These are phyloP conservation scores for Sebastes nivosus DNA, from an alignment of 2,797 vertebrate genomes.

Conservation along the genomic window DNA sequence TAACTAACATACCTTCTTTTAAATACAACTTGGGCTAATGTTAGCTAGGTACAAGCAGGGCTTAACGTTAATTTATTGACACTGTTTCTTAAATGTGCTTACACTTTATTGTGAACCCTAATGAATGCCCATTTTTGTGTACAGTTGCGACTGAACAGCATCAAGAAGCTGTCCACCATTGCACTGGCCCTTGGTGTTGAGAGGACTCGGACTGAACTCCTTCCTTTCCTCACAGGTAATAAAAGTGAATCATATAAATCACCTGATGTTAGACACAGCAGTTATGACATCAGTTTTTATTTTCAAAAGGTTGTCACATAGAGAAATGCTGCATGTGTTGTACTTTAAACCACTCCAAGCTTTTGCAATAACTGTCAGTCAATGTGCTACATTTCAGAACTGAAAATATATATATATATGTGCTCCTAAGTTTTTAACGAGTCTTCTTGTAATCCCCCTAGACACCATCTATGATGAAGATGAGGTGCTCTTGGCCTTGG, in stretches of 20 bases:
- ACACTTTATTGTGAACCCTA: background rate
- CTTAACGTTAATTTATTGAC: fast-evolving
- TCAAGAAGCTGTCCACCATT: constrained; percentile 90
- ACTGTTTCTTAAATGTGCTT: background rate
- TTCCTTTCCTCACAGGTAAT: constrained; percentile 90
- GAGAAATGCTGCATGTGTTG: background rate
- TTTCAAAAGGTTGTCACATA: background rate
- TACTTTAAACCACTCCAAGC: background rate
- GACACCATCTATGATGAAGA: constrained; percentile 92
- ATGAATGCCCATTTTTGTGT: background rate
- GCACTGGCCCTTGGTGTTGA: constrained; percentile 89
- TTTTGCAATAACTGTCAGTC: too few species aligned
- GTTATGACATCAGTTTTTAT: background rate
- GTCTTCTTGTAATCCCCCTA: constrained; percentile 33
- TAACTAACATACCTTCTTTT: background rate
- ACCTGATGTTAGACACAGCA: background rate
- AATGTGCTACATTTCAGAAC: background rate
- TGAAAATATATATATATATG: background rate
- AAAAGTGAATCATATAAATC: background rate
- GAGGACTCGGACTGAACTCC: constrained; percentile 87
- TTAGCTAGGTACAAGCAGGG: background rate
- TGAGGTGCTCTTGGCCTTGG: constrained; percentile 88
- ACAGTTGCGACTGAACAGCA: constrained; percentile 88
- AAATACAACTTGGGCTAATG: background rate
- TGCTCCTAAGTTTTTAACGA: background rate